Percentiles rank a stretch among this genome's conserved stretches.
These are phyloP conservation scores for Heliangelus exortis DNA, from an alignment of 2,797 vertebrate genomes.

Conservation along the genomic window DNA sequence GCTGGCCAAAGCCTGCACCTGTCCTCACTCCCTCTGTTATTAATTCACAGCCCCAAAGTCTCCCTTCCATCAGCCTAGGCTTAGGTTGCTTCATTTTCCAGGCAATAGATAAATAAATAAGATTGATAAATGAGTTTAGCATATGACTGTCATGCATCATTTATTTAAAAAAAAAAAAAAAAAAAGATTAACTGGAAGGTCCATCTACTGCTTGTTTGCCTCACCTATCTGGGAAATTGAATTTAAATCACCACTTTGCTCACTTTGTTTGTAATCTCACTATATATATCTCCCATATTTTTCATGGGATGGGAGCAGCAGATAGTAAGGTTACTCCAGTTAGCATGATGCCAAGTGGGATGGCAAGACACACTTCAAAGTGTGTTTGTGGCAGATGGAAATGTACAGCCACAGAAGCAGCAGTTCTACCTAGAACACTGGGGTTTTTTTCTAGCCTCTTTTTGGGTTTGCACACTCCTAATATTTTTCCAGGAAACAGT, in stretches of 20 bases:
- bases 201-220: constrained; percentile 22
- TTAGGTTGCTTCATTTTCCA: constrained; percentile 35
- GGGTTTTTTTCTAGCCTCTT: not conserved
- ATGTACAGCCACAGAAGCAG: not conserved
- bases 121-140: constrained; percentile 53
- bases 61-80: not conserved
- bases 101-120: constrained; percentile 32
- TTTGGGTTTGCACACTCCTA: not conserved
- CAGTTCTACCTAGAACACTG: not conserved
- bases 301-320: constrained; percentile 3
- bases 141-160: constrained; percentile 20
- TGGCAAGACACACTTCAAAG: not conserved
- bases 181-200: constrained; percentile 19
- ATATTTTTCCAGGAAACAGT: not conserved
- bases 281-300: not conserved
- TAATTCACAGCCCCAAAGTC: not conserved
- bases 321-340: not conserved
- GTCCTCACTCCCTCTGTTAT: not conserved
- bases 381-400: not conserved
- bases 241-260: constrained; percentile 7
- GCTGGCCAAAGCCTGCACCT: constrained; percentile 35
- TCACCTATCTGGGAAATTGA: constrained; percentile 51
- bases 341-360: not conserved
- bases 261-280: constrained; percentile 8
- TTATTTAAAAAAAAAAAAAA: constrained; percentile 1